A percentile compares a stretch with the other conserved stretches of the same genome.
These are phyloP conservation scores for Perca flavescens DNA, from an alignment of 2,113 vertebrate genomes.

Conservation along the genomic window DNA sequence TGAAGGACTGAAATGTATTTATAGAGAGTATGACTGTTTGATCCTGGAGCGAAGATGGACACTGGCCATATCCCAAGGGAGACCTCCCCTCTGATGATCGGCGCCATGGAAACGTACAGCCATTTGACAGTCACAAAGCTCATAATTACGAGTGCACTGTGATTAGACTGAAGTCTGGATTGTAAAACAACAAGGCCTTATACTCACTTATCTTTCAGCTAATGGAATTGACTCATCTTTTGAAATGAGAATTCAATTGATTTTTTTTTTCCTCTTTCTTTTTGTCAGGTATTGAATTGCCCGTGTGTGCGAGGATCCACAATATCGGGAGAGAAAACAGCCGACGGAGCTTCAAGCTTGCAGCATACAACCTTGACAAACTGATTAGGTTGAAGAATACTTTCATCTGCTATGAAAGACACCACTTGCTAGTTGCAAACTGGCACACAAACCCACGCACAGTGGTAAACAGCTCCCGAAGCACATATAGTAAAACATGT, in stretches of 20 bases:
- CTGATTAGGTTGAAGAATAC: slow-evolving; percentile 41
- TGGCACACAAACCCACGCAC: background rate
- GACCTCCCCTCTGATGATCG: slow-evolving; percentile 56
- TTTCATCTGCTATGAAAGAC: slow-evolving; percentile 57
- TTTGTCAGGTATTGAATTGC: slow-evolving; percentile 17
- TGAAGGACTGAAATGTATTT: background rate
- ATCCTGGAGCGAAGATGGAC: slow-evolving; percentile 34
- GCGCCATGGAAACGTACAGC: slow-evolving; percentile 69
- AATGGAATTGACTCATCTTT: slow-evolving; percentile 50
- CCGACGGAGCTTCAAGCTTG: slow-evolving; percentile 14
- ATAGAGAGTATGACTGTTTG: background rate
- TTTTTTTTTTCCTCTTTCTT: slow-evolving; percentile 7
- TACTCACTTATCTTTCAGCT: slow-evolving; percentile 30
- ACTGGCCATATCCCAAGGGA: slow-evolving; percentile 39
- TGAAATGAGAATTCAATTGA: slow-evolving; percentile 40
- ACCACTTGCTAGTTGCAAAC: slow-evolving; percentile 28
- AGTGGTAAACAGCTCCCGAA: slow-evolving; percentile 14
- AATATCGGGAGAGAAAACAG: slow-evolving; percentile 3
- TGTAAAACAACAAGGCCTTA: slow-evolving; percentile 24
- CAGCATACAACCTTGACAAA: slow-evolving; percentile 44
- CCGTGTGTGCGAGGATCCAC: background rate
- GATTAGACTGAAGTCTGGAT: slow-evolving; percentile 62
- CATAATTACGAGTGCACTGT: slow-evolving; percentile 73
- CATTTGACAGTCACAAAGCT: slow-evolving; percentile 62
- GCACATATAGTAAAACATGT: background rate